Percentiles rank a stretch among this genome's conserved stretches.
Conservation (phyloP, 2,113 vertebrate genomes). For the Apteryx mantelli region DNA sequence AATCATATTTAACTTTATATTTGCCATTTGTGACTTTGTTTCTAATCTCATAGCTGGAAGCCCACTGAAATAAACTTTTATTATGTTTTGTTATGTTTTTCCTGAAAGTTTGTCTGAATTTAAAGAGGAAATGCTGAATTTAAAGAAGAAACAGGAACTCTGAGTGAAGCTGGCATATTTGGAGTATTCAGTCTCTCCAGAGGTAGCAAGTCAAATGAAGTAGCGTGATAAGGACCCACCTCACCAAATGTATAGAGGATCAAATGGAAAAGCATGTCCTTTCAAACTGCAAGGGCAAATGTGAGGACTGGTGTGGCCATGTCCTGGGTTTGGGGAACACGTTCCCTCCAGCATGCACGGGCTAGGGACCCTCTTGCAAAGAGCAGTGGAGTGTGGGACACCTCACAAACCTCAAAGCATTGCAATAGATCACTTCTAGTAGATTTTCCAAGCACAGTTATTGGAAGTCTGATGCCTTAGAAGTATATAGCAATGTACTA, state of each 20-base stretch:
- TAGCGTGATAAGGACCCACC: not conserved
- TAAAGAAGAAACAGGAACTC: not conserved
- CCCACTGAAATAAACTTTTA: not conserved
- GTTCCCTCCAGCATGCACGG: not conserved
- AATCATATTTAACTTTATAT: not conserved
- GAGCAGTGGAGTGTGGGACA: not conserved
- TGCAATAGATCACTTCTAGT: not conserved
- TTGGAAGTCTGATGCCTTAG: not conserved
- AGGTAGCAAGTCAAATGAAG: not conserved
- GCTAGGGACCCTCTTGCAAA: not conserved
- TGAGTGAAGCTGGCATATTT: rapidly evolving
- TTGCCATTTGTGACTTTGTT: not conserved
- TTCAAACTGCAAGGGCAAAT: not conserved
- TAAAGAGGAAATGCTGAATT: not conserved
- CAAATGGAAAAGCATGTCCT: not conserved
- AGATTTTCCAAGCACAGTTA: not conserved
- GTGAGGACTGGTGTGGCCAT: not conserved
- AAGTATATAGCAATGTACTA: not conserved
- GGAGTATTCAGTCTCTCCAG: not conserved
- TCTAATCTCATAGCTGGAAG: not conserved
- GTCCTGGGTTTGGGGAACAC: rapidly evolving
- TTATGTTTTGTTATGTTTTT: not conserved
- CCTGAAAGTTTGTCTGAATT: not conserved
- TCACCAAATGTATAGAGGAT: not conserved
- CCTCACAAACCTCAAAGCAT: not conserved